phyloP scores from a whole-genome alignment of 2,113 vertebrate species.

The Dissostichus mawsoni region DNA sequence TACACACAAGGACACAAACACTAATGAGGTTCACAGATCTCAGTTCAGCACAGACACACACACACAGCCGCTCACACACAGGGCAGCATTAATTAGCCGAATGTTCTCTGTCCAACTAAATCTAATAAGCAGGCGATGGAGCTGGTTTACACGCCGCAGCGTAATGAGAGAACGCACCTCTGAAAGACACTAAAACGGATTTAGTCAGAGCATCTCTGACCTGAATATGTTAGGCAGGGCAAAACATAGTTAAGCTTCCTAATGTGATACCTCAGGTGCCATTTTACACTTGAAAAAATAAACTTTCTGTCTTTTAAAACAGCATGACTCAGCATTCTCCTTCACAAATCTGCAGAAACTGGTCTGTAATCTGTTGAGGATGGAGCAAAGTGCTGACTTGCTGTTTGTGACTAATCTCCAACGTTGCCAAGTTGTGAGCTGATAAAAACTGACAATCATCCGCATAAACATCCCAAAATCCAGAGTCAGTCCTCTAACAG shows the following conservation, averaged over 20 bases:
- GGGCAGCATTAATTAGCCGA: slow-evolving; percentile 75
- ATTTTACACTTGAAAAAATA: neutral
- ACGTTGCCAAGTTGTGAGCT: slow-evolving; percentile 45
- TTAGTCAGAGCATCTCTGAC: slow-evolving; percentile 32
- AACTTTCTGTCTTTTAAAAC: neutral
- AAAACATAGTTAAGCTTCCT: slow-evolving; percentile 20
- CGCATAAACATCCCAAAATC: slow-evolving; percentile 2
- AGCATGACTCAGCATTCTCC: slow-evolving; percentile 46
- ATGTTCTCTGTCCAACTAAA: slow-evolving; percentile 70
- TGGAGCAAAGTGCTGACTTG: slow-evolving; percentile 25
- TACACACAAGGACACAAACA: neutral
- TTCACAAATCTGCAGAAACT: slow-evolving; percentile 20
- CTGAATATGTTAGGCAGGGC: slow-evolving; percentile 50
- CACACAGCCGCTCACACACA: slow-evolving; percentile 34
- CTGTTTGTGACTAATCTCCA: slow-evolving; percentile 13
- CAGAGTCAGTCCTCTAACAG: neutral
- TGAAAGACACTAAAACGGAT: slow-evolving; percentile 54
- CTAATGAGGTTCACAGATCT: slow-evolving; percentile 45
- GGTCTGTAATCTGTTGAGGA: slow-evolving; percentile 40
- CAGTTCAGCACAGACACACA: slow-evolving; percentile 26
- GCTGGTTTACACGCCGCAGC: slow-evolving; percentile 52
- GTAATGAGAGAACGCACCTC: slow-evolving; percentile 61
- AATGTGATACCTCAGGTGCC: slow-evolving; percentile 30
- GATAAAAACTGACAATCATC: slow-evolving; percentile 35
- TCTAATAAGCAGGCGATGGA: slow-evolving; percentile 63